phyloP scores from a whole-genome alignment of 2,888 invertebrate species.

The Glaucopsyche alexis region DNA sequence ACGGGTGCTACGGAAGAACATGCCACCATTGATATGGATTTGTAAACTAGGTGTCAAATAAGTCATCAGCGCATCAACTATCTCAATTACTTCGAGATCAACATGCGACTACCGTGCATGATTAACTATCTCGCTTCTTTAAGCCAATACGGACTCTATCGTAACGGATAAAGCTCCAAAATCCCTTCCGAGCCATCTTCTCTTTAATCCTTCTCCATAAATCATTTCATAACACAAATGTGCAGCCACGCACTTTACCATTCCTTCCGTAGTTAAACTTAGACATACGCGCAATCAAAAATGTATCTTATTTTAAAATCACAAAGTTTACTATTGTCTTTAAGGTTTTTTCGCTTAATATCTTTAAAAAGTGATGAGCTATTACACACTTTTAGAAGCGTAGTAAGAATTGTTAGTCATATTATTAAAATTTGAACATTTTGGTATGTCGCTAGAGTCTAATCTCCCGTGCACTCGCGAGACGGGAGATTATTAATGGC shows the following conservation, averaged over 20 bases:
- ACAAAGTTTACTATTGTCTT: conserved; percentile 31
- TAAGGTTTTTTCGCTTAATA: neutral
- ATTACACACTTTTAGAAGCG: conserved; percentile 39
- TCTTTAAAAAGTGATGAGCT: conserved; percentile 14
- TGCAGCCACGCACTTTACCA: conserved; percentile 76
- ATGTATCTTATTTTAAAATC: conserved; percentile 4
- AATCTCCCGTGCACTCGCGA: neutral
- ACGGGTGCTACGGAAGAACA: conserved; percentile 43
- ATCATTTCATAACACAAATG: conserved; percentile 80
- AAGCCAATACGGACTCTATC: conserved; percentile 53
- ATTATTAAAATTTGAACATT: conserved; percentile 6
- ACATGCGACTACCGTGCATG: conserved; percentile 75
- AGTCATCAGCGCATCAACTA: conserved; percentile 78
- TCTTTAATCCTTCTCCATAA: conserved; percentile 74
- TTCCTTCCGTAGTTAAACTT: conserved; percentile 64
- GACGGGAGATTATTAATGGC: conserved; percentile 51
- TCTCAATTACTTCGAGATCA: conserved; percentile 78
- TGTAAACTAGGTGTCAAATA: conserved; percentile 74
- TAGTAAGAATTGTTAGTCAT: conserved; percentile 47
- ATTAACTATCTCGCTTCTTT: conserved; percentile 54
- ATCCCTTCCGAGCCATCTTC: conserved; percentile 49
- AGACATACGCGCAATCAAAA: conserved; percentile 28
- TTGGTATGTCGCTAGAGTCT: neutral
- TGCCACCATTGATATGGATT: conserved; percentile 45
- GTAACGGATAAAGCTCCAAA: conserved; percentile 52